Evolutionary conservation across 2,113 vertebrate genomes (phyloP).

Genomic region (Chionis minor): DNA sequence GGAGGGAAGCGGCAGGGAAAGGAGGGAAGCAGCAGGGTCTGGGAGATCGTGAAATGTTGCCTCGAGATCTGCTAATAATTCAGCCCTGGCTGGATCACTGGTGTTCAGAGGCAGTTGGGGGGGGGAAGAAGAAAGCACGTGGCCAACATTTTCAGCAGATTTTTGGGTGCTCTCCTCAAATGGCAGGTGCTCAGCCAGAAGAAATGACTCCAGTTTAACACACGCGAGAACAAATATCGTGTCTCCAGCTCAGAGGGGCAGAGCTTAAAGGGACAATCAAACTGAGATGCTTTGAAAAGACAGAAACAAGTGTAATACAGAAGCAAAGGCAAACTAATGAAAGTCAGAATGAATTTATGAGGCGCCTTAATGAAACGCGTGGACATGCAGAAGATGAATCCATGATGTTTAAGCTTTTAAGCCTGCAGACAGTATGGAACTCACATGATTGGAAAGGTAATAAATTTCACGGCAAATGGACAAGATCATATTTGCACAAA

Average conservation of each 20-base stretch:
- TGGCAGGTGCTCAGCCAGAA: background rate
- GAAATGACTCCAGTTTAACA: background rate
- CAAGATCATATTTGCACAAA: slow-evolving; percentile 10
- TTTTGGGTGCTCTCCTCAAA: background rate
- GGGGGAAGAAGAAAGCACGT: background rate
- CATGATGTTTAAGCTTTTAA: background rate
- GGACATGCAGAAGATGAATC: background rate
- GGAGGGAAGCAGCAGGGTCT: background rate
- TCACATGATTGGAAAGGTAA: background rate
- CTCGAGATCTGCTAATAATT: background rate
- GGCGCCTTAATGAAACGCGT: slow-evolving; percentile 21
- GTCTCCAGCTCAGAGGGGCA: background rate
- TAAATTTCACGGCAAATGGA: slow-evolving; percentile 39
- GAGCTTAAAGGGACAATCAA: background rate
- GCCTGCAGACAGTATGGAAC: background rate
- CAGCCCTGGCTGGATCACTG: background rate
- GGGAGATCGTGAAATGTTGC: background rate
- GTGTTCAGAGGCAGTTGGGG: background rate
- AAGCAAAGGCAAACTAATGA: slow-evolving; percentile 27
- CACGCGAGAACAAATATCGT: background rate
- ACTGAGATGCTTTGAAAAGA: background rate
- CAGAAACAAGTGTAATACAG: background rate
- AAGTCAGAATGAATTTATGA: slow-evolving; percentile 48
- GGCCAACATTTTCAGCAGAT: background rate
- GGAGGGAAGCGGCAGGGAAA: background rate